A percentile compares a stretch with the other conserved stretches of the same genome.
Evolutionary conservation across 2,888 invertebrate genomes (phyloP).

Genomic region (Euplexia lucipara): DNA sequence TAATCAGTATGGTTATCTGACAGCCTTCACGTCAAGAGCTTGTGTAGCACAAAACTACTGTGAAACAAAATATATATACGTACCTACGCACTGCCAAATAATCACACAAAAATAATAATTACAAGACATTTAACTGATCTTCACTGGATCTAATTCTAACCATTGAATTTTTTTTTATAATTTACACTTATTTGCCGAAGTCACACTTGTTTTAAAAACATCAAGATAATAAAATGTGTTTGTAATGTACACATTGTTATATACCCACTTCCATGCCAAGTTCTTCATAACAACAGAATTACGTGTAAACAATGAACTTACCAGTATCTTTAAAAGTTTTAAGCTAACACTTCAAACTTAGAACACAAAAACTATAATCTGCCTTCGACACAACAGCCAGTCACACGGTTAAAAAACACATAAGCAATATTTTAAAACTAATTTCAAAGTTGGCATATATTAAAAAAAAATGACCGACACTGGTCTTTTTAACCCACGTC

Average conservation of each 20-base stretch:
- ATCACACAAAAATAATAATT: no score
- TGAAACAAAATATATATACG: no score
- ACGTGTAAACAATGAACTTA: conserved; percentile 35
- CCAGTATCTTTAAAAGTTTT: conserved; percentile 28
- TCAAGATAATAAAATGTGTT: no score
- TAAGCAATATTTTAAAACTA: conserved; percentile 35
- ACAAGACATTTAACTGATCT: no score
- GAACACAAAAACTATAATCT: conserved; percentile 35
- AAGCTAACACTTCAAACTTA: conserved; percentile 30
- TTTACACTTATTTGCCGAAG: no score
- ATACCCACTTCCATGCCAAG: background rate
- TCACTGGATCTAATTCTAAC: no score
- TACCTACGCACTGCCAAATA: no score
- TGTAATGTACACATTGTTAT: background rate
- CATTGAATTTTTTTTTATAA: no score
- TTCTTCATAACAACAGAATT: background rate
- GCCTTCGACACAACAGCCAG: conserved; percentile 38
- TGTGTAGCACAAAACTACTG: no score
- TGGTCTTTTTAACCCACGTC: background rate
- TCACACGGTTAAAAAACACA: conserved; percentile 54
- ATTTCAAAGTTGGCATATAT: conserved; percentile 15
- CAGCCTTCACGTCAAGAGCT: no score
- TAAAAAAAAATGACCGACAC: conserved; percentile 14
- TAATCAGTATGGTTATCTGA: no score
- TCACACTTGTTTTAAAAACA: no score